A percentile compares a stretch with the other conserved stretches of the same genome.
phyloP scores from a whole-genome alignment of 1,140 invertebrate genomes.

The Physella acuta region DNA sequence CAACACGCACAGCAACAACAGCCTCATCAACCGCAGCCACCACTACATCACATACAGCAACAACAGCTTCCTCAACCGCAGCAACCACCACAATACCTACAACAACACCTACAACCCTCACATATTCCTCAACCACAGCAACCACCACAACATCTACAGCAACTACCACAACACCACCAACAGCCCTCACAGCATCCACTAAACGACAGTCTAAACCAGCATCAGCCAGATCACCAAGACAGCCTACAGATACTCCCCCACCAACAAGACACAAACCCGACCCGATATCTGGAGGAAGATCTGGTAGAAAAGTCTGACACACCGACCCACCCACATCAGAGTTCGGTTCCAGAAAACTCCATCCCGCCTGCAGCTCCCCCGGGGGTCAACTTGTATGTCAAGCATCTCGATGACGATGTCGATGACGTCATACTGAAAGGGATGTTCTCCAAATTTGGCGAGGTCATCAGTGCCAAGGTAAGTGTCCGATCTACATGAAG shows the following conservation, averaged over 20 bases:
- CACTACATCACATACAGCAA: conserved; percentile 3
- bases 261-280: too few relatives aligned
- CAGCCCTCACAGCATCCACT: too few relatives aligned
- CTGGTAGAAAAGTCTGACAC: too few relatives aligned
- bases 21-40: conserved; percentile 3
- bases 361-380: background rate
- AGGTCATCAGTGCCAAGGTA: conserved; percentile 26
- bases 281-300: too few relatives aligned
- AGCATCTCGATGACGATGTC: conserved; percentile 22
- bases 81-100: background rate
- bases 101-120: background rate
- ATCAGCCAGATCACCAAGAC: background rate
- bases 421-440: conserved; percentile 16
- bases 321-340: too few relatives aligned
- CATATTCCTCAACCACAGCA: background rate
- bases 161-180: too few relatives aligned
- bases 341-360: too few relatives aligned
- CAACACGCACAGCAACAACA: conserved; percentile 2
- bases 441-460: conserved; percentile 24
- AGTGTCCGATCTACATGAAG: background rate
- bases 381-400: conserved; percentile 23
- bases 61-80: conserved; percentile 7
- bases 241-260: background rate
- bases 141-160: too few relatives aligned
- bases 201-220: too few relatives aligned